Evolutionary conservation across 2,888 invertebrate species (phyloP), one percentile per base, ranked within the genome.

Genomic region (Chironomus tentans): DNA sequence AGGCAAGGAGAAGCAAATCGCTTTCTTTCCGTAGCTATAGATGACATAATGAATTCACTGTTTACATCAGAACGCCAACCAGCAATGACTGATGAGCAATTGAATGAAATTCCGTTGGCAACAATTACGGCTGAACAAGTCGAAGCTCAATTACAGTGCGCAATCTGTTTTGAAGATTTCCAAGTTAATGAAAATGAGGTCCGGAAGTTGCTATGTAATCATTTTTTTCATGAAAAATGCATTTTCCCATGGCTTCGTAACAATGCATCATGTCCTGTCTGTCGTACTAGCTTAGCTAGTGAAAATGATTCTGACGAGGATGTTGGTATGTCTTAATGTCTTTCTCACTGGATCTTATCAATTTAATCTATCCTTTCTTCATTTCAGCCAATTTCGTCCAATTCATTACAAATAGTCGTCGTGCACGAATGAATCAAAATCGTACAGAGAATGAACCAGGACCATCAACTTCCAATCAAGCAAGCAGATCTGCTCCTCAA

Each of bases 161-260:
- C 72, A 4, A 28, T 72, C n/a, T 72, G 72, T 18, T 72, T 72
- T 24, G 56, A 72, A 18, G 72, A 72, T 4, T 72, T 18, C 13
- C 15, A 24, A 21, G 13, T 62, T 1, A 38, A 24, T 13, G 72
- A 72, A 12, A 18, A 28, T 7, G 56, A 18, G 2, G 62, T 61
- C 2, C 28, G 62, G 7, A 56, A 72, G 21, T 38, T 72, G 15
- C 28, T 28, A 18, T 72, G 72, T 13, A 61, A 61, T 15, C 72
- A 72, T 28, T 12, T 72, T 18, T 72, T 62, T 10, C 72, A 72
- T 21, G 72, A 62, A 28, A 56, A 56, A 18, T 72, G 72, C 62
- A 72, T 72, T 21, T 72, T 72, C 15, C 72, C 72, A n/a, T 72
- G 72, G 72, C 72, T 72, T 0, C 18, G 46, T 10, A 72, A n/a